Conservation (phyloP, 2,113 vertebrate species). For the Passer montanus region DNA sequence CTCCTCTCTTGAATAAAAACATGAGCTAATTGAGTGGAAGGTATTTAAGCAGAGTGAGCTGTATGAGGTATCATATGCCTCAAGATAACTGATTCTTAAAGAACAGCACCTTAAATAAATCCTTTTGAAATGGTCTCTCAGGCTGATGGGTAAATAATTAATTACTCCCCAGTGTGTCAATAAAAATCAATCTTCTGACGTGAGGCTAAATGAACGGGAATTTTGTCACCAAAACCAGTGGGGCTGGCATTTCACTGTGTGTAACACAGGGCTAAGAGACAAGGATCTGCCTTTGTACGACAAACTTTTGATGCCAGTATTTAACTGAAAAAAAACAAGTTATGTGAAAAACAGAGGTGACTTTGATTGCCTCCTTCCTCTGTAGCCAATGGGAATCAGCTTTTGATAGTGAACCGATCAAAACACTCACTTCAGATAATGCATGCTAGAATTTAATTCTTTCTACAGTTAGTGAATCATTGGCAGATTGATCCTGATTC, state of each 20-base stretch:
- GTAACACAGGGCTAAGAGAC: background rate
- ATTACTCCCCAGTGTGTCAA: conserved; percentile 1
- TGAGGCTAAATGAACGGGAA: background rate
- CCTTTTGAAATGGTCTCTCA: conserved; percentile 35
- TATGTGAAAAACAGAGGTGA: background rate
- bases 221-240: conserved; percentile 25
- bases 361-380: background rate
- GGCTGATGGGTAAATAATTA: conserved; percentile 24
- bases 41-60: conserved; percentile 30
- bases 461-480: conserved; percentile 29
- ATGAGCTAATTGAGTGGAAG: conserved; percentile 40
- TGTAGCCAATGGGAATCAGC: background rate
- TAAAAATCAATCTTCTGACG: conserved; percentile 20
- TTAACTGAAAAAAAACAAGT: background rate
- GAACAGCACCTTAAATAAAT: conserved; percentile 51
- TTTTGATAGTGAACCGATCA: conserved; percentile 36
- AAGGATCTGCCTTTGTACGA: background rate
- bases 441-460: background rate
- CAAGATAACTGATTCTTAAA: conserved; percentile 25
- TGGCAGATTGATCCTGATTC: conserved; percentile 39
- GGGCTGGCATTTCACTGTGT: background rate
- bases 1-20: conserved; percentile 48
- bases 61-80: conserved; percentile 7
- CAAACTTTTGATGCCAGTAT: background rate
- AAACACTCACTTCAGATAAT: conserved; percentile 22